Conservation (phyloP, 2,797 vertebrate species). For the Adelosebastes latens region DNA sequence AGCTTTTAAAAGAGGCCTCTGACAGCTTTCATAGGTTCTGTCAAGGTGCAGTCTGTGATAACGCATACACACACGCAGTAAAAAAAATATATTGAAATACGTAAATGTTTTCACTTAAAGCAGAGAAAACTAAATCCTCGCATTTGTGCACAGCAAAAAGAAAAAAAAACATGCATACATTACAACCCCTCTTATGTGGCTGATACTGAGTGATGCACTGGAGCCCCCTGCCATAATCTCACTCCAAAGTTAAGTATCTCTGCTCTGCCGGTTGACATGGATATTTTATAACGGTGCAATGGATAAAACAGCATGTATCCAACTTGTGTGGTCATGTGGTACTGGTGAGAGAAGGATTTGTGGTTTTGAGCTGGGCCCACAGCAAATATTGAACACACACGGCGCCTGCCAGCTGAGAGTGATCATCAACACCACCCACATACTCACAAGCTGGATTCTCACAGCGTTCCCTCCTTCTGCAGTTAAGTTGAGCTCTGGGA, state of each 20-base stretch:
- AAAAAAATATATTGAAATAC: slow-evolving; percentile 9
- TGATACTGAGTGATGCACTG: slow-evolving; percentile 22
- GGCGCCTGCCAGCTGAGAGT: slow-evolving; percentile 56
- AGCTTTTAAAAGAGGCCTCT: slow-evolving; percentile 39
- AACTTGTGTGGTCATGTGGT: slow-evolving; percentile 18
- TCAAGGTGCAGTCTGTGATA: slow-evolving; percentile 52
- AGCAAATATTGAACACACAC: slow-evolving; percentile 56
- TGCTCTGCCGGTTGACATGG: slow-evolving; percentile 24
- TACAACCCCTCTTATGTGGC: slow-evolving; percentile 15
- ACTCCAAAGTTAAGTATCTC: slow-evolving; percentile 30
- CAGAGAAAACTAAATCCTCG: slow-evolving; percentile 19
- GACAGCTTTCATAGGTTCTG: slow-evolving; percentile 48
- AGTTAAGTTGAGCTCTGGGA: slow-evolving; percentile 37
- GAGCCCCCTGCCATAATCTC: slow-evolving; percentile 13
- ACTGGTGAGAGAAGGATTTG: slow-evolving; percentile 48
- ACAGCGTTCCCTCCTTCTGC: slow-evolving; percentile 20
- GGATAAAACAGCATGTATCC: slow-evolving; percentile 40
- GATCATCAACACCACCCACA: slow-evolving; percentile 64
- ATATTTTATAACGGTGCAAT: slow-evolving; percentile 18
- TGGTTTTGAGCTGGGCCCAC: slow-evolving; percentile 34
- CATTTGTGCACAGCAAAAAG: slow-evolving; percentile 10
- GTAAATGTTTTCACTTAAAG: slow-evolving; percentile 41
- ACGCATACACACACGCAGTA: background rate
- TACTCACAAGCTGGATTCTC: slow-evolving; percentile 51
- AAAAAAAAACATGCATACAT: background rate